These are phyloP conservation scores for Catostylus mosaicus DNA, from an alignment of 30 jellyfish, hydroid and myxozoan species.

Conservation along the genomic window DNA sequence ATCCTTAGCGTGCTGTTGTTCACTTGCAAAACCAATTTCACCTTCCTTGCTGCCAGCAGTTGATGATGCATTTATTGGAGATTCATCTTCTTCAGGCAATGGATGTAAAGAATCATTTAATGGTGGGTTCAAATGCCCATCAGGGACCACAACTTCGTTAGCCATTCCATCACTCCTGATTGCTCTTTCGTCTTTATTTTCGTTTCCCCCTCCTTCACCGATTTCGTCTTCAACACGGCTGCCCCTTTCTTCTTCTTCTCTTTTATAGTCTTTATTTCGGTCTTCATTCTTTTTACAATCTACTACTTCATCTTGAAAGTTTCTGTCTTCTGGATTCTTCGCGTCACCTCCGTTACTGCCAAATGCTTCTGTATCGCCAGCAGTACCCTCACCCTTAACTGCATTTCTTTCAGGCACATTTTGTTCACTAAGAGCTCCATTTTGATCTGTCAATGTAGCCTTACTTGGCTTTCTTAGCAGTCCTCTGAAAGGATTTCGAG, in stretches of 20 bases:
- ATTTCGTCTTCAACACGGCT: neutral
- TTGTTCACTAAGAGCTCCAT: neutral
- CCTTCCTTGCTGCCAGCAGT: neutral
- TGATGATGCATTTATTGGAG: neutral
- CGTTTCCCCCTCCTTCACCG: neutral
- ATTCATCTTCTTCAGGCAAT: neutral
- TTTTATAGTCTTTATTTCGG: neutral
- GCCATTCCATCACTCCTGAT: neutral
- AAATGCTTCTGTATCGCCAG: neutral
- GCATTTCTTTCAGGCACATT: neutral
- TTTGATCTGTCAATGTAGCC: neutral
- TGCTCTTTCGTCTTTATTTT: neutral
- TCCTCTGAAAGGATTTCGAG: constrained; percentile 2
- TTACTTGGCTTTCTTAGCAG: neutral
- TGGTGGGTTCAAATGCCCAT: neutral
- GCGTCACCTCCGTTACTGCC: neutral
- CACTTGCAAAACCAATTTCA: no score
- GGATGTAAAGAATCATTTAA: neutral
- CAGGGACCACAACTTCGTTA: no score
- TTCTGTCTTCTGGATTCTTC: neutral
- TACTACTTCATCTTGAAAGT: neutral
- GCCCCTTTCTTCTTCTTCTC: neutral
- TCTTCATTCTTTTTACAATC: neutral
- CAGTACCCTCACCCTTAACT: neutral
- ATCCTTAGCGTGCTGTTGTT: no score